Percentiles rank a stretch among this genome's conserved stretches.
Conservation (phyloP, 2,113 vertebrate genomes). For the Turdus rufiventris region DNA sequence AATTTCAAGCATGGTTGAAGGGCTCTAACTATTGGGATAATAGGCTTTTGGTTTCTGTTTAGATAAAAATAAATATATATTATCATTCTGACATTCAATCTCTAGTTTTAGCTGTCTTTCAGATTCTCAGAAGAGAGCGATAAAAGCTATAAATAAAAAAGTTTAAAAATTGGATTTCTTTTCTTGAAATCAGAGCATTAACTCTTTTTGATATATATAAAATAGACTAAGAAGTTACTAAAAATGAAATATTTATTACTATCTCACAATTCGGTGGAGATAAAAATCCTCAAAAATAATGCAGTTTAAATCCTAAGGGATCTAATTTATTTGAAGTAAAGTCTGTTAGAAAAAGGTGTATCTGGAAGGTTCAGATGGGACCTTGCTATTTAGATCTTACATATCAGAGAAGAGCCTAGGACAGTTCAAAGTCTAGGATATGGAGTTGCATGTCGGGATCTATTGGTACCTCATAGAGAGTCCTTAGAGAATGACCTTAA, state of each 20-base stretch:
- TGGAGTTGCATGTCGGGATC: not conserved
- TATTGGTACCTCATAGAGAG: not conserved
- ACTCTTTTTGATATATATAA: not conserved
- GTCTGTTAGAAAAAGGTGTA: not conserved
- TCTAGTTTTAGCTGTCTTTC: not conserved
- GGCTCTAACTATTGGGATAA: not conserved
- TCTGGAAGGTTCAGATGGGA: constrained; percentile 2
- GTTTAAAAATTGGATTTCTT: not conserved
- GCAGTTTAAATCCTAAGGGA: not conserved
- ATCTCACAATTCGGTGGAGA: not conserved
- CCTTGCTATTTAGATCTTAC: constrained; percentile 1
- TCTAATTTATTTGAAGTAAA: constrained; percentile 42
- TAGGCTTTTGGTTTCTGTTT: not conserved
- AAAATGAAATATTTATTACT: constrained; percentile 40
- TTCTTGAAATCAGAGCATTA: not conserved
- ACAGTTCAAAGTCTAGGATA: constrained; percentile 6
- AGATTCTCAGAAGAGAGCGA: not conserved
- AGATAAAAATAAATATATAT: not conserved
- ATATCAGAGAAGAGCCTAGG: not conserved
- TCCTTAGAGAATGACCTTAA: not conserved
- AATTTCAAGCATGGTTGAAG: not conserved
- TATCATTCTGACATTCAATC: not conserved
- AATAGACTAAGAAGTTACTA: constrained; percentile 6
- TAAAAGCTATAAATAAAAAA: not conserved
- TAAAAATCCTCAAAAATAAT: constrained; percentile 27